These are phyloP conservation scores for Argya squamiceps DNA, from an alignment of 2,797 vertebrate genomes.

Conservation along the genomic window DNA sequence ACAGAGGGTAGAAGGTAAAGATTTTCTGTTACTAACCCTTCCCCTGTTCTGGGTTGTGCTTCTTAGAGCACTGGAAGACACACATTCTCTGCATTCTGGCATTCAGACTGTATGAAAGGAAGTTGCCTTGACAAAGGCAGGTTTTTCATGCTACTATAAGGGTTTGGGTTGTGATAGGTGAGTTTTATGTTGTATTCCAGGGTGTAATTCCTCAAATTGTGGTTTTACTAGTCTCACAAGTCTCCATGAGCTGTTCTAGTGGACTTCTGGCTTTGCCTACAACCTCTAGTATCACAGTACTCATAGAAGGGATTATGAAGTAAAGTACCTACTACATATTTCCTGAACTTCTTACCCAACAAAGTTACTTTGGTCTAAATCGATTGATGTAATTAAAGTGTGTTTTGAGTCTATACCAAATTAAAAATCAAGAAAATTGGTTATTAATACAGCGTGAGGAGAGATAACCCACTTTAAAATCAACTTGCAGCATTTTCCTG, in stretches of 20 bases:
- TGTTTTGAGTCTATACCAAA: not conserved
- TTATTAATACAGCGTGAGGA: not conserved
- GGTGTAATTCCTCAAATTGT: not conserved
- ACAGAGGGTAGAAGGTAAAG: not conserved
- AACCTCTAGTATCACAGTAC: not conserved
- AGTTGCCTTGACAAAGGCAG: not conserved
- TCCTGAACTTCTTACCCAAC: not conserved
- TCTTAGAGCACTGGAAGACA: not conserved
- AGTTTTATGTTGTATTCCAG: not conserved
- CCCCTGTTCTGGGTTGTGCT: not conserved
- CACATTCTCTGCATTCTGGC: not conserved
- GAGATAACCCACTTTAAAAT: not conserved
- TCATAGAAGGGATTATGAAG: not conserved
- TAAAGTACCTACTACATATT: not conserved
- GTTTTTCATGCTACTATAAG: not conserved
- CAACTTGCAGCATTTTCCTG: fast-evolving
- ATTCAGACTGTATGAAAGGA: not conserved
- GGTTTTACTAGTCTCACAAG: not conserved
- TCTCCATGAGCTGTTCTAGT: not conserved
- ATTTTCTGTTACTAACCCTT: not conserved
- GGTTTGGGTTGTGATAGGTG: not conserved
- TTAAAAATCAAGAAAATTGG: not conserved
- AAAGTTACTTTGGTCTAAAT: not conserved
- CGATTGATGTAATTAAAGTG: not conserved
- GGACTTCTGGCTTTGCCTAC: not conserved